A percentile compares a stretch with the other conserved stretches of the same genome.
Evolutionary conservation across 2,888 invertebrate genomes (phyloP).

Genomic region (Calameuta pallipes): DNA sequence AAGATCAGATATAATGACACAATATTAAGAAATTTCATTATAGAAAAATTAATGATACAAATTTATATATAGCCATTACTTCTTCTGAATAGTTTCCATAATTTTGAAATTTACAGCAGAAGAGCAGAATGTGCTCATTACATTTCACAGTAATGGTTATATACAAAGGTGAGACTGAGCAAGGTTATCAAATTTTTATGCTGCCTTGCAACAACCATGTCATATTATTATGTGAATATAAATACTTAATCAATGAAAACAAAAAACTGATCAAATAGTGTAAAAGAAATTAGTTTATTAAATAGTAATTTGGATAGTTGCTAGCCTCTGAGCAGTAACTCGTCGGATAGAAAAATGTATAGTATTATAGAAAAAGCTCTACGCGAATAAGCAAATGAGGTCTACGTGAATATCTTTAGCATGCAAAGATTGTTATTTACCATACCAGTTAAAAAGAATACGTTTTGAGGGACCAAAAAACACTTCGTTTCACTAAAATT

Average conservation of each 20-base stretch:
- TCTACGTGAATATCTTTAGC: not conserved
- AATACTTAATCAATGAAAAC: not conserved
- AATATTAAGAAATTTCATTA: not conserved
- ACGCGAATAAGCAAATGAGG: not conserved
- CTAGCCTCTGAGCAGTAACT: not conserved
- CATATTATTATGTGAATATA: not conserved
- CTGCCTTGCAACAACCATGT: not conserved
- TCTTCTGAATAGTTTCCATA: not conserved
- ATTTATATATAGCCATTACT: not conserved
- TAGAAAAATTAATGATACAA: not conserved
- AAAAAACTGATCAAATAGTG: not conserved
- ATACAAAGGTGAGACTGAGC: not conserved
- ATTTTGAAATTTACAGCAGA: not conserved
- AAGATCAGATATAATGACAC: not conserved
- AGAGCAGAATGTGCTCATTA: not conserved
- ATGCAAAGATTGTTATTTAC: not conserved
- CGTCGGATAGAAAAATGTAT: not conserved
- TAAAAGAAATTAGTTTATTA: not conserved
- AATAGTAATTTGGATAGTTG: not conserved
- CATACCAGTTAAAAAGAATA: constrained; percentile 13
- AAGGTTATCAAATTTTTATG: not conserved
- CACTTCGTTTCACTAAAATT: constrained; percentile 7
- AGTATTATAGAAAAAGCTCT: not conserved
- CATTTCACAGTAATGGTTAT: not conserved
- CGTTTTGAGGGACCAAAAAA: constrained; percentile 7